Evolutionary conservation across 1,140 invertebrate genomes (phyloP).

Genomic region (Drosophila burlai): DNA sequence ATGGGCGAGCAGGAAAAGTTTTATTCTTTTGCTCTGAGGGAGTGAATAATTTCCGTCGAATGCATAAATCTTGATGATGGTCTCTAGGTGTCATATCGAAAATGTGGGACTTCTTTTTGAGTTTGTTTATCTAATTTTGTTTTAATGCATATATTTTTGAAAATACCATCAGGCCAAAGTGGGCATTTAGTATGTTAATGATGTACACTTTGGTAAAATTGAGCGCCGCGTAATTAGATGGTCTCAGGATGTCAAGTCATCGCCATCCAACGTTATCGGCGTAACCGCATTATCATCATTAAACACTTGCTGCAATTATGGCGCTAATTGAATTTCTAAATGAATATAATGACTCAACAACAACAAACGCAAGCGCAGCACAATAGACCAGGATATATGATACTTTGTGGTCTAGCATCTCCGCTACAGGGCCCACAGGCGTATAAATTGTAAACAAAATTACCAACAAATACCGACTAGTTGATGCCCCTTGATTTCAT

Average conservation of each 20-base stretch:
- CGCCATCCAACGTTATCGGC: conserved; percentile 22
- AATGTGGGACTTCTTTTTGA: background rate
- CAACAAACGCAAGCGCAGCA: conserved; percentile 42
- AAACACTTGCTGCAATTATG: conserved; percentile 77
- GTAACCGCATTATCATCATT: conserved; percentile 76
- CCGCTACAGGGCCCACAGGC: conserved; percentile 7
- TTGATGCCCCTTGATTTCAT: conserved; percentile 1
- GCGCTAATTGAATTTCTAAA: conserved; percentile 78
- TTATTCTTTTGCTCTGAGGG: conserved; percentile 33
- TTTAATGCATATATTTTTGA: conserved; percentile 26
- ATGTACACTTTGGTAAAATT: conserved; percentile 17
- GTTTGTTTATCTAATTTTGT: background rate
- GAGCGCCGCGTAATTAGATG: conserved; percentile 20
- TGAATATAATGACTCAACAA: conserved; percentile 78
- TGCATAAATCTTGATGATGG: conserved; percentile 44
- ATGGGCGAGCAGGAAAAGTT: conserved; percentile 30
- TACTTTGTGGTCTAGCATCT: conserved; percentile 25
- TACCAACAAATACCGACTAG: background rate
- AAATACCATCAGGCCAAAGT: background rate
- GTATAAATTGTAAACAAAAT: conserved; percentile 20
- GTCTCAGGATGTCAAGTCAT: conserved; percentile 17
- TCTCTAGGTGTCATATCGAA: background rate
- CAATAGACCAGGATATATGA: conserved; percentile 44
- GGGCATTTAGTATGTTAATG: conserved; percentile 62
- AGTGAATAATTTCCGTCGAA: conserved; percentile 46